Evolutionary conservation across 2,888 invertebrate genomes (phyloP), one percentile per base, ranked within the genome.

Genomic region (Drosophila mimetica): DNA sequence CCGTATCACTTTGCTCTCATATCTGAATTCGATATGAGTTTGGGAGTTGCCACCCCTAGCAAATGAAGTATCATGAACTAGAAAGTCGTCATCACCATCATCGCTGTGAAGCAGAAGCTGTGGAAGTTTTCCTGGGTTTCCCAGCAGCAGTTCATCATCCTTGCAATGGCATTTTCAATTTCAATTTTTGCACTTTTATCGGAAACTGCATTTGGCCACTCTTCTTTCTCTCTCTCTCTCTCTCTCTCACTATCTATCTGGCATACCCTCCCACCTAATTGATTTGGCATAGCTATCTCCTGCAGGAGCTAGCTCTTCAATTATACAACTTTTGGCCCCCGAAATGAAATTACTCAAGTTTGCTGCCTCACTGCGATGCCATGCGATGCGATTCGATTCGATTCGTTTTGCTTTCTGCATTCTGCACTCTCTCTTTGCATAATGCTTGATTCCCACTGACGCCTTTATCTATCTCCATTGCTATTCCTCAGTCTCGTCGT

Each of bases 281-380:
- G 80, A 86, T 85, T 80, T 34, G 39, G 18, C 25, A 48, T n/a
- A 42, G 42, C 51, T 25, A 63, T 42, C 42, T 65, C 34, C 63
- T 53, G 51, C 63, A 37, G 34, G 25, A 46, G 48, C 73, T 74
- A 46, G 48, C 75, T 74, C 73, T 75, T 77, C 80, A 75, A 77
- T 71, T 82, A 79, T 76, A 63, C 59, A 76, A 74, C 61, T 76
- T 81, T 71, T 46, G 50, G 30, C 22, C 52, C 50, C 53, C 53
- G n/a, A 74, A 81, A 82, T 71, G 39, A 65, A 76, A 79, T 84
- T 84, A 71, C 57, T 52, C 53, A 58, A 52, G 39, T 65, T 54
- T 54, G 34, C 41, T 59, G 34, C 36, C 55, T 37, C 53, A n/a
- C 42, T 32, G 47, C 41, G 34, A 39, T 18, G 41, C 44, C 8